A percentile compares a stretch with the other conserved stretches of the same genome.
Evolutionary conservation across 2,797 vertebrate genomes (phyloP).

Genomic region (Neomorphus geoffroyi): DNA sequence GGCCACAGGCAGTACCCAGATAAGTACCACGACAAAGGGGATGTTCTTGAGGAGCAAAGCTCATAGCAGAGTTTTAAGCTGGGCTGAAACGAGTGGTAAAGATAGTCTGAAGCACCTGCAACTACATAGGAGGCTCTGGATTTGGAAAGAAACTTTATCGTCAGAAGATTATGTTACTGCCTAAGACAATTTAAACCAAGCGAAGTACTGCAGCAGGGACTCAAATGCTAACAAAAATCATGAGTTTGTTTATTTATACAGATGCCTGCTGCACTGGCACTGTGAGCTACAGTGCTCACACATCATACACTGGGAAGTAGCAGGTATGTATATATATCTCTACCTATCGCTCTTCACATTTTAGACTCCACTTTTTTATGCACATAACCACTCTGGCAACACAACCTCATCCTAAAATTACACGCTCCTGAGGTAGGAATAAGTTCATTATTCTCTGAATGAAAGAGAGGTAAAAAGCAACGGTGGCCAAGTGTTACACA

Average conservation of each 20-base stretch:
- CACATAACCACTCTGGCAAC: background rate
- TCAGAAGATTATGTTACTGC: background rate
- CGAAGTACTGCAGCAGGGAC: background rate
- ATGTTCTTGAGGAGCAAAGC: background rate
- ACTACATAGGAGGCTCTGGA: background rate
- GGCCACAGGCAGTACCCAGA: background rate
- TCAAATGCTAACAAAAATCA: background rate
- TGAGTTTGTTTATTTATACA: background rate
- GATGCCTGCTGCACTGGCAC: background rate
- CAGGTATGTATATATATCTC: background rate
- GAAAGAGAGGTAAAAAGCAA: background rate
- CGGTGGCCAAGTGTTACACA: background rate
- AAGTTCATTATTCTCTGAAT: background rate
- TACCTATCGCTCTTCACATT: background rate
- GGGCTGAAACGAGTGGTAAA: background rate
- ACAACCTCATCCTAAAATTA: background rate
- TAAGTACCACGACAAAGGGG: background rate
- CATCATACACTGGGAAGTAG: background rate
- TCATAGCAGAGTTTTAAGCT: background rate
- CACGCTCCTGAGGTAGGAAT: background rate
- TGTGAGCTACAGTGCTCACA: background rate
- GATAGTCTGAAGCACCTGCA: constrained; percentile 23
- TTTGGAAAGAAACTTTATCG: constrained; percentile 5
- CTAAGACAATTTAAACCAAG: background rate
- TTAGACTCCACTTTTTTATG: background rate